phyloP scores from a whole-genome alignment of 1,140 invertebrate species.

The Cotesia glomerata region DNA sequence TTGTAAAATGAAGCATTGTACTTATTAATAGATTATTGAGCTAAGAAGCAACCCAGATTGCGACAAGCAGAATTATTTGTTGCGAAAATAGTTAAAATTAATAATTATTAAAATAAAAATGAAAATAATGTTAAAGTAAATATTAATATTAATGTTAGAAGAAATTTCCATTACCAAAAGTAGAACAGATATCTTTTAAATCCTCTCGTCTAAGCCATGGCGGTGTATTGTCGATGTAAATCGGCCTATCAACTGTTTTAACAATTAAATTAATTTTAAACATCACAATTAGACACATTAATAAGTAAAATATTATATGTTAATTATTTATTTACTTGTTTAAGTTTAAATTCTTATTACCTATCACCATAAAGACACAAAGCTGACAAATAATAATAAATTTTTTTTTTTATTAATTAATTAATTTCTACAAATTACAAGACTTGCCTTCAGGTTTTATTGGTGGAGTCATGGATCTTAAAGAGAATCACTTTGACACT shows the following conservation, averaged over 20 bases:
- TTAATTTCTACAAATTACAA: constrained; percentile 3
- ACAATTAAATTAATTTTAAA: constrained; percentile 25
- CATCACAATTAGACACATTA: constrained; percentile 28
- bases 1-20: no score
- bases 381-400: no score
- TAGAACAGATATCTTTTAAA: constrained; percentile 30
- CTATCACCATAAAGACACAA: no score
- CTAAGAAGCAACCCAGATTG: no score
- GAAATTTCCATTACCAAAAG: constrained; percentile 30
- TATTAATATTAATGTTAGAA: no score
- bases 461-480: constrained; percentile 43
- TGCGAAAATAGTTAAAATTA: neutral
- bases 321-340: constrained; percentile 18
- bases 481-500: constrained; percentile 2
- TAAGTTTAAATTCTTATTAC: neutral
- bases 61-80: no score
- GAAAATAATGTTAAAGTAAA: no score
- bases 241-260: constrained; percentile 28
- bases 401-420: neutral
- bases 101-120: neutral
- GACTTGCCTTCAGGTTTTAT: constrained; percentile 43
- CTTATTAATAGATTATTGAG: no score
- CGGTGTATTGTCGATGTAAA: constrained; percentile 29
- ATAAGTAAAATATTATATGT: constrained; percentile 7
- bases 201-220: constrained; percentile 26